These are phyloP conservation scores for Bos taurus DNA, from an alignment of 2,113 vertebrate genomes.

Conservation along the genomic window DNA sequence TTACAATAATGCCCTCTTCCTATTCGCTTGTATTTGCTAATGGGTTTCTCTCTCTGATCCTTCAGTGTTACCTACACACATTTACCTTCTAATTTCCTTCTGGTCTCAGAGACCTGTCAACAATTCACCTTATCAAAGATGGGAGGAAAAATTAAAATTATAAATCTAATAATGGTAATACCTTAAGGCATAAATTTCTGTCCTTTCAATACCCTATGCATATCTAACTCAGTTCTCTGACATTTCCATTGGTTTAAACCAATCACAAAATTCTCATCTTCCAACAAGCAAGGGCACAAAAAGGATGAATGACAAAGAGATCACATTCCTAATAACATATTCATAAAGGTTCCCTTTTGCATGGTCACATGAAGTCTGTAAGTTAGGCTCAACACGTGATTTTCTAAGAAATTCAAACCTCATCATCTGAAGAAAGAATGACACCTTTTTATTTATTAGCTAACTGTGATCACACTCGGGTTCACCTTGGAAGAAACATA, in stretches of 20 bases:
- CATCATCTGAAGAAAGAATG: background rate
- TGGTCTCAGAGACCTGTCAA: background rate
- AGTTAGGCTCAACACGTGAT: background rate
- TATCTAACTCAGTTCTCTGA: background rate
- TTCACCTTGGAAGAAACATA: background rate
- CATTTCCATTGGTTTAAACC: constrained; percentile 18
- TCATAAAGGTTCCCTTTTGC: background rate
- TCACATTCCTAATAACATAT: constrained; percentile 7
- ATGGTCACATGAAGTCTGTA: background rate
- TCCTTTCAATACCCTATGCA: constrained; percentile 22
- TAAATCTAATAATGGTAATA: constrained; percentile 45
- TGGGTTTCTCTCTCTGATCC: constrained; percentile 36
- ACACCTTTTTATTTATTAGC: background rate
- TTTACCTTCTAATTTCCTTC: constrained; percentile 21
- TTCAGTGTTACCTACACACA: background rate
- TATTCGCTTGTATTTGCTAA: constrained; percentile 49
- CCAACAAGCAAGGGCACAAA: constrained; percentile 30
- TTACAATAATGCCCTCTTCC: background rate
- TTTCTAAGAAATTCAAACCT: background rate
- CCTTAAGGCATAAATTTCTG: background rate
- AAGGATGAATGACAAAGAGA: constrained; percentile 22
- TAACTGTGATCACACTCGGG: background rate
- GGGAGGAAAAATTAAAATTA: constrained; percentile 35
- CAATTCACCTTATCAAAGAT: constrained; percentile 11
- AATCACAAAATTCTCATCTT: constrained; percentile 19